Evolutionary conservation across 2,888 invertebrate genomes (phyloP), one percentile per base, ranked within the genome.

Genomic region (Rhagonycha lutea): DNA sequence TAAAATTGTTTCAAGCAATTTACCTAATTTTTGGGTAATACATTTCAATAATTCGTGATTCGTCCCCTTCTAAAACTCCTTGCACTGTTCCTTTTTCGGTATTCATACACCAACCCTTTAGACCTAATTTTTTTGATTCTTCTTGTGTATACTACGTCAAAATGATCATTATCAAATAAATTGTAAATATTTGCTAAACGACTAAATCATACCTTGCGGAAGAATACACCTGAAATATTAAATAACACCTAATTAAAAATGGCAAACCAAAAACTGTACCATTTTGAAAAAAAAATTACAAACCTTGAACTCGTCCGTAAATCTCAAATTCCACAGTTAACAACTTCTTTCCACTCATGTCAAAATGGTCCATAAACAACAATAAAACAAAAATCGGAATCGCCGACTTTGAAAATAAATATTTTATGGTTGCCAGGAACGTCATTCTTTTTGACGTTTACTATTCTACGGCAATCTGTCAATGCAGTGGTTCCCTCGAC

Each of bases 51-150:
- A 94, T 85, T 86, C 91, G 90, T 0, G 88, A 86, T 28, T 86
- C 79, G 1, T 90, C 88, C n/a, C 94, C 94, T 86, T 94, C 91
- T 80, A 94, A 83, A 73, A 90, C 83, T 2, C 94, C 94, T 18
- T 91, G 87, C 0, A 95, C 94, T 0, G 94, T 94, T 7, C 92
- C 93, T 32, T 89, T 84, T 0, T 88, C 82, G 0, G 94, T 94
- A 83, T 94, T 94, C 89, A 90, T 92, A 83, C 94, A 94, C 93
- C 94, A 94, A 11, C 94, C 95, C 77, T 88, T 90, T 3, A 94
- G 82, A 1, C 91, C 91, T 23, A 94, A 87, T 82, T 90, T 90
- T 29, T 90, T 90, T 0, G 92, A 92, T 85, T 92, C 90, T 75
- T 90, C 87, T 84, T 92, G 91, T 0, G 94, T 94, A 79, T 90